Conservation (phyloP, 2,797 vertebrate species). For the Coregonus ussuriensis region DNA sequence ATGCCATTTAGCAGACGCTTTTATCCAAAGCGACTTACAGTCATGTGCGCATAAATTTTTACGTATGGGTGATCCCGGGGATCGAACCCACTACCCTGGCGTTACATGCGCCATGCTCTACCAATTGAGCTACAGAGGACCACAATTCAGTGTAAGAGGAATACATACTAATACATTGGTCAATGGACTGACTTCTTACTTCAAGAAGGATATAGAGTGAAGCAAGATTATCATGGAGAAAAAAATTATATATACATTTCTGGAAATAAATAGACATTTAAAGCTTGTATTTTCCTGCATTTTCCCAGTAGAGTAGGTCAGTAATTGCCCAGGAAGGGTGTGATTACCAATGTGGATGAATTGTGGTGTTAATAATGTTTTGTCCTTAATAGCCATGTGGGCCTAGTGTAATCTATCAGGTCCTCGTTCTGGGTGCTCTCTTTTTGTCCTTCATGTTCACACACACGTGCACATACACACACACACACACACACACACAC, state of each 20-base stretch:
- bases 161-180: background rate
- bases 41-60: no score
- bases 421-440: slow-evolving; percentile 28
- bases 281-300: background rate
- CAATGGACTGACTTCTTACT: background rate
- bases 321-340: slow-evolving; percentile 49
- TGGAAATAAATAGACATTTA: slow-evolving; percentile 1
- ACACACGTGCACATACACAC: background rate
- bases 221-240: background rate
- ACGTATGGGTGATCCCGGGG: no score
- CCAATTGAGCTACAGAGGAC: no score
- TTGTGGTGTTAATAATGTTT: slow-evolving; percentile 34
- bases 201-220: background rate
- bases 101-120: no score
- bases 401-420: slow-evolving; percentile 53
- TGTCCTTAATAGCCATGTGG: slow-evolving; percentile 57
- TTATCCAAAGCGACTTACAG: no score
- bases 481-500: background rate
- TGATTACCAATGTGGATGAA: slow-evolving; percentile 65
- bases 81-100: no score
- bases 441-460: background rate
- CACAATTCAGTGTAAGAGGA: background rate
- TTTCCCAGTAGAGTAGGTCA: slow-evolving; percentile 33
- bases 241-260: background rate
- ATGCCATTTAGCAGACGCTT: no score